A percentile compares a stretch with the other conserved stretches of the same genome.
Conservation (phyloP, 2,113 vertebrate species). For the Nibea albiflora region DNA sequence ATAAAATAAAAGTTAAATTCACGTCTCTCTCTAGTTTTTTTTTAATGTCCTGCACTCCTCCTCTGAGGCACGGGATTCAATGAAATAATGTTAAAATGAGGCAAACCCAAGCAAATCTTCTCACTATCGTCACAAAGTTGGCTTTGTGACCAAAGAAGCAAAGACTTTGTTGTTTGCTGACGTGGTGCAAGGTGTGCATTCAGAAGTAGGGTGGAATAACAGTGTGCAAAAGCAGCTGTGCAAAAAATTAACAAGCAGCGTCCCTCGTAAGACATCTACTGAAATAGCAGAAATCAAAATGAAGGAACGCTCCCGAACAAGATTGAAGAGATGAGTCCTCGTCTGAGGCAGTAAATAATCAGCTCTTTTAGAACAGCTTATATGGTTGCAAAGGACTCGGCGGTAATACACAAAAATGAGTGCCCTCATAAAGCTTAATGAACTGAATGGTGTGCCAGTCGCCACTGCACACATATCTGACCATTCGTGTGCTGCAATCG, state of each 20-base stretch:
- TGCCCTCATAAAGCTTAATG: neutral
- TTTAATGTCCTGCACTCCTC: neutral
- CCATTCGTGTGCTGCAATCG: neutral
- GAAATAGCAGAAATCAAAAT: neutral
- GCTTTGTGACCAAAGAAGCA: neutral
- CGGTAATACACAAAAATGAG: neutral
- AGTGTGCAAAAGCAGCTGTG: neutral
- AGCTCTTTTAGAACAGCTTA: neutral
- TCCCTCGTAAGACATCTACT: neutral
- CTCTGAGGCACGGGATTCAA: neutral
- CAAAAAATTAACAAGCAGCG: too few relatives aligned
- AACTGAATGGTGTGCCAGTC: neutral
- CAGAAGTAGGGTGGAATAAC: neutral
- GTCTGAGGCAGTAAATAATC: neutral
- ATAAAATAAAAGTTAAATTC: neutral
- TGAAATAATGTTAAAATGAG: neutral
- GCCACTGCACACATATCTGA: neutral
- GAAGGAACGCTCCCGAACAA: neutral
- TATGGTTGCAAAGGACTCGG: neutral
- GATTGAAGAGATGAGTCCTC: neutral
- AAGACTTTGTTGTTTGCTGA: neutral
- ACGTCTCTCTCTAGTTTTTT: neutral
- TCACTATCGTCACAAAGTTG: neutral
- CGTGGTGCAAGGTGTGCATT: slow-evolving; percentile 1
- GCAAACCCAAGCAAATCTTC: neutral